These are phyloP conservation scores for Pagrus major DNA, from an alignment of 2,113 vertebrate genomes.

Conservation along the genomic window DNA sequence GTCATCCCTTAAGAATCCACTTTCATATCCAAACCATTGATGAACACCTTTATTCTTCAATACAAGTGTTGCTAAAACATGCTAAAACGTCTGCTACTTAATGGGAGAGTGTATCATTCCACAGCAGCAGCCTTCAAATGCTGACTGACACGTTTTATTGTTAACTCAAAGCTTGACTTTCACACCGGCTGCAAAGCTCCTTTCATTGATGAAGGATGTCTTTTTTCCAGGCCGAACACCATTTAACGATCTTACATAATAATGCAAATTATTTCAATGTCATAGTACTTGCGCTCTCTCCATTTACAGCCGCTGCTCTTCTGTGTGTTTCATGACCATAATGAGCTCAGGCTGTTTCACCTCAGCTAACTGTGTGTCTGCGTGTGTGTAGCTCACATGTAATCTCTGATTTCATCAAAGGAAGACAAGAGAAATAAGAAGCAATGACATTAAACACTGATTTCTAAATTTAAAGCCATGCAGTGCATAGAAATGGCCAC, in stretches of 20 bases:
- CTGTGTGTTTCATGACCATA: conserved; percentile 32
- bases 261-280: conserved; percentile 57
- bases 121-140: not conserved
- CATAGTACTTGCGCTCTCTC: conserved; percentile 37
- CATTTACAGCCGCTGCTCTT: conserved; percentile 35
- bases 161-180: conserved; percentile 41
- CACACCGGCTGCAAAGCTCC: conserved; percentile 7
- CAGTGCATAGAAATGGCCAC: not conserved
- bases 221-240: conserved; percentile 33
- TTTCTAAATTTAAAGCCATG: not conserved
- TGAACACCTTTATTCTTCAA: conserved; percentile 27
- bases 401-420: conserved; percentile 17
- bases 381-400: conserved; percentile 2
- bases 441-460: not conserved
- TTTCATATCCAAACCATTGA: conserved; percentile 9
- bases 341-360: conserved; percentile 20
- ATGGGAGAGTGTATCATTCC: conserved; percentile 14
- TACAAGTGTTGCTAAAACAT: conserved; percentile 14
- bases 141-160: conserved; percentile 53
- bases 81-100: not conserved
- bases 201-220: conserved; percentile 28
- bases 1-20: conserved; percentile 53
- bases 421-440: not conserved
- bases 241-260: conserved; percentile 63
- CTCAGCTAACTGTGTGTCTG: conserved; percentile 14